Conservation (phyloP, 1,140 invertebrate genomes). For the Kradibia gibbosae region DNA sequence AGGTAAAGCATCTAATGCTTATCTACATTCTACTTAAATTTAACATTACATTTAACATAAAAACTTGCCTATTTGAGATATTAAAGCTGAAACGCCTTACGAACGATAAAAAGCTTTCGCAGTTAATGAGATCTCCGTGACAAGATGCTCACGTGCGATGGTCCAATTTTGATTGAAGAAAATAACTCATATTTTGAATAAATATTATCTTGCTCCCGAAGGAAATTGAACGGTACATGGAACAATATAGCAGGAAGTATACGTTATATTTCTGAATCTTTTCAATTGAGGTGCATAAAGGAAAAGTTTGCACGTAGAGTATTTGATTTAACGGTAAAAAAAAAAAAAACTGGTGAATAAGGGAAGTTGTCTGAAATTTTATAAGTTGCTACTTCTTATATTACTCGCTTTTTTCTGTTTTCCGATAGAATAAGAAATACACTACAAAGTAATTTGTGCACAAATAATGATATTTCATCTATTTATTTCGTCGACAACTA, state of each 20-base stretch:
- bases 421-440: not conserved
- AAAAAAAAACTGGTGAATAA: not conserved
- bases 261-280: not conserved
- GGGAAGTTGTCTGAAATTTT: not conserved
- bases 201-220: not conserved
- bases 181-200: not conserved
- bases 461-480: not conserved
- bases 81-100: too few relatives aligned
- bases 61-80: too few relatives aligned
- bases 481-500: not conserved
- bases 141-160: not conserved
- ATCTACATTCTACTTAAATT: too few relatives aligned
- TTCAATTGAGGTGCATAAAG: not conserved
- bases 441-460: not conserved
- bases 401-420: not conserved
- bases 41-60: too few relatives aligned
- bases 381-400: conserved; percentile 2
- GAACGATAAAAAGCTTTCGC: not conserved
- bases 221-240: not conserved
- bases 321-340: conserved; percentile 4
- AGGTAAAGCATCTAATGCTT: not conserved
- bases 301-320: not conserved
- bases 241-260: not conserved
- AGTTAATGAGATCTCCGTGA: not conserved
- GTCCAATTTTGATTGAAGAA: not conserved